Percentiles rank a stretch among this genome's conserved stretches.
phyloP scores from a whole-genome alignment of 2,888 invertebrate genomes.

The Hydropsyche betteni region DNA sequence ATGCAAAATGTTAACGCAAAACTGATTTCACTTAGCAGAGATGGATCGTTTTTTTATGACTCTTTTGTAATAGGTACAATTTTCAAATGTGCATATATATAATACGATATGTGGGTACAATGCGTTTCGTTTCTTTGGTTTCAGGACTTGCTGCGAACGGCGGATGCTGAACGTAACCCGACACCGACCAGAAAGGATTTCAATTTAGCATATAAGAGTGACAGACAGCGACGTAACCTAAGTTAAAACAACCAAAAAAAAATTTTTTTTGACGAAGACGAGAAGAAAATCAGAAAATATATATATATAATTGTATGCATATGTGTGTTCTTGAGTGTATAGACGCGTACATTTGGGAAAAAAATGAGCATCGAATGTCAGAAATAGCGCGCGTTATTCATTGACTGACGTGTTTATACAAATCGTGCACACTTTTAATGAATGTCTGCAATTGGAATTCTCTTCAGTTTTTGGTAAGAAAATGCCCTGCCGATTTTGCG shows the following conservation, averaged over 20 bases:
- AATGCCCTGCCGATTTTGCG: neutral
- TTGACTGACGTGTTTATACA: conserved; percentile 21
- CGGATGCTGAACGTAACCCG: conserved; percentile 25
- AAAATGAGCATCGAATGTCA: neutral
- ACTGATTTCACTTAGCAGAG: too few species aligned
- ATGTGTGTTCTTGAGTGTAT: too few species aligned
- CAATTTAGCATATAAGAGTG: conserved; percentile 21
- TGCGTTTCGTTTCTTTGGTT: conserved; percentile 25
- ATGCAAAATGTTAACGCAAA: too few species aligned
- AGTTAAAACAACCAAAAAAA: conserved; percentile 3
- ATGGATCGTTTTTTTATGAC: too few species aligned
- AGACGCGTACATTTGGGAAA: too few species aligned
- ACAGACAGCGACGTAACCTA: conserved; percentile 13
- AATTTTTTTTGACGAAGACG: neutral
- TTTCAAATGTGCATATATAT: neutral
- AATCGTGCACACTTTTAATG: conserved; percentile 15
- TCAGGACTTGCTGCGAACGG: conserved; percentile 3
- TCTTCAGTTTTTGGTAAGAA: conserved; percentile 9
- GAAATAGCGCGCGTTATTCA: neutral
- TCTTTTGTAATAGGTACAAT: neutral
- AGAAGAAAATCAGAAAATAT: neutral
- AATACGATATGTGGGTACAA: neutral
- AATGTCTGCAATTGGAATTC: neutral
- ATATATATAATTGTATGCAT: too few species aligned
- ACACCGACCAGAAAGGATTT: conserved; percentile 29